Base-by-base conservation (phyloP, 2,113 vertebrate genomes). In the Cygnus atratus region DNA sequence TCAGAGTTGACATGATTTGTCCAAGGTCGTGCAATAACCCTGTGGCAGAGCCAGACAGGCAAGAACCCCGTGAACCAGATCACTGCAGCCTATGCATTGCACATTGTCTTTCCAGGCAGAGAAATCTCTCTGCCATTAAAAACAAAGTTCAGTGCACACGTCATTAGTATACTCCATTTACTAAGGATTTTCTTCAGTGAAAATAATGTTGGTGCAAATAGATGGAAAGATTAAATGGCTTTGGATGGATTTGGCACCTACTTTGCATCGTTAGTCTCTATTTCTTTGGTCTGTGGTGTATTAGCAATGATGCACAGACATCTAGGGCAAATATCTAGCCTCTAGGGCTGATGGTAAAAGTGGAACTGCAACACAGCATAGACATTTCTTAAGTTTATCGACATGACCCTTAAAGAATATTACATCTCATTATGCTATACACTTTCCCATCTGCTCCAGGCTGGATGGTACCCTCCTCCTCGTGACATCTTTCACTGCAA, bases 131-230 rank as follows among this genome's bases (percentile, higher is more conserved):
- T 89, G 54, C 70, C 66, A 39, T 87, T 75, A 92, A 94, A 94
- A 93, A 80, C 41, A 77, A 94, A 92, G 65, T 86, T 94, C 84
- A 82, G 37, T 13, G 80, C 43, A 79, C 50, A 72, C 0, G 54
- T 87, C 80, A 75, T 92, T 94, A 95, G 2, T 48, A 81, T 76
- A 62, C 55, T 88, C 33, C 66, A 76, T 92, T 96, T 93, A 62
- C 33, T 75, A 75, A 94, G 88, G 76, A 84, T 94, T 95, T 92
- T 87, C 35, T 31, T 70, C 31, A n/a, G 61, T 88, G 86, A 95
- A 93, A 97, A 90, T 87, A 81, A 68, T 50, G 39, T 81, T 93
- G 92, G 74, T 90, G 66, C 70, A 92, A 94, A 93, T 62, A 91
- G 75, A 71, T 80, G 77, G 54, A 92, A 90, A 85, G 61, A 90